phyloP scores from a whole-genome alignment of 1,140 invertebrate genomes.

The Oncopeltus fasciatus region DNA sequence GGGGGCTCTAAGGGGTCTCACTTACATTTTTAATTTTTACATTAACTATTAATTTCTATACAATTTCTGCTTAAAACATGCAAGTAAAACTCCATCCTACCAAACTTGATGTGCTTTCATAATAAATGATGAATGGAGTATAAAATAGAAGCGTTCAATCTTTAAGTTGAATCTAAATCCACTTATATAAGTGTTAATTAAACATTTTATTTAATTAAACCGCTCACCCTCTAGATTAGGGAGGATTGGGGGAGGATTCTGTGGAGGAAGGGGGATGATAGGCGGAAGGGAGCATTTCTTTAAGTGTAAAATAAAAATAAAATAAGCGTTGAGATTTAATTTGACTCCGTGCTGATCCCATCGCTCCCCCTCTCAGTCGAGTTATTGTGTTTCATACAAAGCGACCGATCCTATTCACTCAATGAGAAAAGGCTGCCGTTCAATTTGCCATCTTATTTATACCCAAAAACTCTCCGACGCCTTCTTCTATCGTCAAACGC shows the following conservation, averaged over 20 bases:
- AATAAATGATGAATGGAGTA: too few species aligned
- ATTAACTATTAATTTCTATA: too few species aligned
- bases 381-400: conserved; percentile 8
- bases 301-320: not conserved
- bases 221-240: not conserved
- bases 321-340: conserved; percentile 8
- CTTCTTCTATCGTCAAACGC: not conserved
- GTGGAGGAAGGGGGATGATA: not conserved
- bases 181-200: not conserved
- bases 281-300: not conserved
- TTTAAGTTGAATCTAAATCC: too few species aligned
- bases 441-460: conserved; percentile 3
- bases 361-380: not conserved
- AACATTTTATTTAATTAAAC: not conserved
- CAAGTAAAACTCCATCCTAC: too few species aligned
- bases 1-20: too few species aligned
- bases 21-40: too few species aligned
- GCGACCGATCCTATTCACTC: not conserved
- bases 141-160: too few species aligned
- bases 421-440: not conserved
- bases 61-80: too few species aligned
- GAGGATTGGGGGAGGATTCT: not conserved
- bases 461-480: not conserved
- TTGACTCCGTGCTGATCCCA: not conserved
- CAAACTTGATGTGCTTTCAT: too few species aligned